Base-by-base conservation (phyloP, 1,140 invertebrate genomes). In the Trichoplusia ni region DNA sequence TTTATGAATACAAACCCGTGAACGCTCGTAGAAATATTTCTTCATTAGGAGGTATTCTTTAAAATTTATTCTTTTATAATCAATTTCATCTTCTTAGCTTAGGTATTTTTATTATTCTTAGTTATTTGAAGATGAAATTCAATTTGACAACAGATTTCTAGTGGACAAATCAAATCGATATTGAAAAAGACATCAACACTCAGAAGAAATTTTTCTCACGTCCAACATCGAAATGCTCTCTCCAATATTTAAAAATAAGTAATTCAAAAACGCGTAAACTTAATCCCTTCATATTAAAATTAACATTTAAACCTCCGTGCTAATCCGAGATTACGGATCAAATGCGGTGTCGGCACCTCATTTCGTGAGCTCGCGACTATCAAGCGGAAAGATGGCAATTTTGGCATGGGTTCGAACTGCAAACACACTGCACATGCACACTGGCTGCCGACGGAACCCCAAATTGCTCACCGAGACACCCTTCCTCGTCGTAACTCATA, bases 401-500 rank as follows among this genome's bases (percentile, higher is more conserved):
- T 84, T 88, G 85, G 85, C 85, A 86, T 64, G 27, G 69, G 46
- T 68, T 75, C 75, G 51, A 73, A 70, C 66, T 77, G 73, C 71
- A 71, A 73, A 75, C 72, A 77, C 73, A 81, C 70, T 64, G 74
- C 79, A 73, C 65, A 76, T 71, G 67, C 69, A 65, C 38, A 59
- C 69, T 62, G 63, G 42, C 65, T 65, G 74, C 73, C 69, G 74
- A 69, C 78, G 74, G 81, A 86, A 86, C 81, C 82, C 74, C 81
- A 86, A 86, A 86, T 89, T 83, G 84, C 84, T 81, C 72, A 77
- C 79, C 65, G 76, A 86, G 81, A 86, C 73, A 67, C 75, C 65
- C 68, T 64, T 71, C 64, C 74, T n/a, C 49, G 59, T 68, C 76
- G 75, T 89, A 86, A 81, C 79, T 89, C 82, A 89, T 82, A 75